phyloP scores from a whole-genome alignment of 2,113 vertebrate genomes.

The Pachyramphus minor region DNA sequence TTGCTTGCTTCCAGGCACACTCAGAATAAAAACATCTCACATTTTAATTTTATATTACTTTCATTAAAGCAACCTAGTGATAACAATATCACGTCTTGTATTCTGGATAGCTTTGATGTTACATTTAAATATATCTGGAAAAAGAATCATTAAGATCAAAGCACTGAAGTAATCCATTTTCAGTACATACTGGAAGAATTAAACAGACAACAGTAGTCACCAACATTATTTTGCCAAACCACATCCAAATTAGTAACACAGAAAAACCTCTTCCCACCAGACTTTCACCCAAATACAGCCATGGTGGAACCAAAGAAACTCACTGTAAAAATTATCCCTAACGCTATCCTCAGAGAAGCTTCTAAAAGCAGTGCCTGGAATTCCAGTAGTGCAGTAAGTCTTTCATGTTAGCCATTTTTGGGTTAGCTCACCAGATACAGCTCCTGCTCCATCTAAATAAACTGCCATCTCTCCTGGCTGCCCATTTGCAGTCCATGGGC shows the following conservation, averaged over 20 bases:
- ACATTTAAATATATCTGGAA: neutral
- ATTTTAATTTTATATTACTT: neutral
- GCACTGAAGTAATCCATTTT: neutral
- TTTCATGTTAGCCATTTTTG: neutral
- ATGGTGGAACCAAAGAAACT: neutral
- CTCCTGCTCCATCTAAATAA: neutral
- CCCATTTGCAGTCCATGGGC: no score
- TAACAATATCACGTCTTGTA: neutral
- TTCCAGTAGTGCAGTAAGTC: neutral
- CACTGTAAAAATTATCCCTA: neutral
- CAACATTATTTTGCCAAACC: neutral
- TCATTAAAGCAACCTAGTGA: neutral
- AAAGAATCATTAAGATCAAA: conserved; percentile 19
- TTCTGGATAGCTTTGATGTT: neutral
- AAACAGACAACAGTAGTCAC: neutral
- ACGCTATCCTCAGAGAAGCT: neutral
- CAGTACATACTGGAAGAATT: neutral
- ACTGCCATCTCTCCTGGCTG: neutral
- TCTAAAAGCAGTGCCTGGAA: neutral
- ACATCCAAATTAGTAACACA: neutral
- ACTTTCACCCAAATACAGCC: neutral
- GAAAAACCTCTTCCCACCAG: neutral
- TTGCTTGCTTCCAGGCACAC: neutral
- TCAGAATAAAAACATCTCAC: neutral
- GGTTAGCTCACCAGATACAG: neutral